These are phyloP conservation scores for Mythimna albipuncta DNA, from an alignment of 2,888 invertebrate genomes.

Conservation along the genomic window DNA sequence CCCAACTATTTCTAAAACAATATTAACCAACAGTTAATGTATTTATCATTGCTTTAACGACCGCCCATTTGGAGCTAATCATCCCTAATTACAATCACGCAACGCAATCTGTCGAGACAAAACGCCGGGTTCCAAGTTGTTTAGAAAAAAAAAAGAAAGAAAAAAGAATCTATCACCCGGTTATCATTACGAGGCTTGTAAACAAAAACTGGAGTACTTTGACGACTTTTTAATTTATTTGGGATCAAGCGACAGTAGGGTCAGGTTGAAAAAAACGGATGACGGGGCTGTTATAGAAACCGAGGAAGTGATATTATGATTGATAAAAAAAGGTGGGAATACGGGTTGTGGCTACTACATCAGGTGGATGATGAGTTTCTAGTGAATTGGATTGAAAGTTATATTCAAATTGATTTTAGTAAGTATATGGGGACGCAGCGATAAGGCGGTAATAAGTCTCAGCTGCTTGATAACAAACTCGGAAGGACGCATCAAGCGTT, in stretches of 20 bases:
- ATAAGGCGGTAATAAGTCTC: neutral
- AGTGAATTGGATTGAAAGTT: slow-evolving; percentile 7
- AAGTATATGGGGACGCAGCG: neutral
- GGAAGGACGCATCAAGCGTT: too few relatives aligned
- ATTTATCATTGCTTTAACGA: slow-evolving; percentile 60
- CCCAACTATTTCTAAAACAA: slow-evolving; percentile 11
- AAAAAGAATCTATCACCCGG: slow-evolving; percentile 57
- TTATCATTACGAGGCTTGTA: slow-evolving; percentile 66
- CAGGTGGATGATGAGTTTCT: slow-evolving; percentile 11
- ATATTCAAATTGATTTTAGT: slow-evolving; percentile 11
- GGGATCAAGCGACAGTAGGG: slow-evolving; percentile 72
- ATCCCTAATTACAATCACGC: slow-evolving; percentile 60
- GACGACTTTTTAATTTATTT: slow-evolving; percentile 87
- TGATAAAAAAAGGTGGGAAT: slow-evolving; percentile 40
- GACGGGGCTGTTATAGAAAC: slow-evolving; percentile 71
- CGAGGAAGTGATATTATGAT: slow-evolving; percentile 27
- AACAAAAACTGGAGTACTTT: slow-evolving; percentile 71
- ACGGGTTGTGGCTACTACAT: slow-evolving; percentile 11
- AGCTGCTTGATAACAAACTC: neutral
- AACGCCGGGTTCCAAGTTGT: slow-evolving; percentile 29
- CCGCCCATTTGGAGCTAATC: slow-evolving; percentile 57
- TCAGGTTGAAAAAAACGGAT: slow-evolving; percentile 69
- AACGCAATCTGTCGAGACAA: slow-evolving; percentile 54
- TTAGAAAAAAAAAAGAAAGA: slow-evolving; percentile 49
- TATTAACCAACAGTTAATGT: slow-evolving; percentile 52